Evolutionary conservation across 2,113 vertebrate genomes (phyloP).

Genomic region (Melanocharis versteri): DNA sequence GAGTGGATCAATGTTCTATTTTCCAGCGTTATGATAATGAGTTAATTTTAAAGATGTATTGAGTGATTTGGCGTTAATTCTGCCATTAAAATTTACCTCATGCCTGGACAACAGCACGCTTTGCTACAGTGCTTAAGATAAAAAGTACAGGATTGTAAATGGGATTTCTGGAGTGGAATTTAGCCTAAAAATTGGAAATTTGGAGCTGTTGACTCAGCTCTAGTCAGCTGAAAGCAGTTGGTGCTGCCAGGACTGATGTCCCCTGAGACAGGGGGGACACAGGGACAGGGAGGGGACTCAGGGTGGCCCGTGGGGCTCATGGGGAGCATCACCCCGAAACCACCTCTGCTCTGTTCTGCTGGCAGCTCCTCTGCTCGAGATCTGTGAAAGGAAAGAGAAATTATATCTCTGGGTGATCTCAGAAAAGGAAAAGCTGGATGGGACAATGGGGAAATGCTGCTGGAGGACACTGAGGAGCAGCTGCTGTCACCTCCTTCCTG

Average conservation of each 20-base stretch:
- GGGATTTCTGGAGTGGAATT: not conserved
- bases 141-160: not conserved
- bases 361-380: not conserved
- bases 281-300: not conserved
- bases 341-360: not conserved
- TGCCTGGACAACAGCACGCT: not conserved
- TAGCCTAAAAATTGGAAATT: not conserved
- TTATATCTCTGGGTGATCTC: not conserved
- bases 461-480: not conserved
- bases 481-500: not conserved
- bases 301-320: accelerated
- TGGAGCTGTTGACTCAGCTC: not conserved
- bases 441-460: not conserved
- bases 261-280: not conserved
- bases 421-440: not conserved
- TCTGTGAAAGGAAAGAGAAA: not conserved
- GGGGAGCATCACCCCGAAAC: not conserved
- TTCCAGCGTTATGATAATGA: slow-evolving; percentile 63
- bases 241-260: not conserved
- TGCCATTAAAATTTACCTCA: slow-evolving; percentile 52
- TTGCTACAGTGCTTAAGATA: slow-evolving; percentile 7
- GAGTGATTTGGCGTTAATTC: slow-evolving; percentile 50
- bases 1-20: slow-evolving; percentile 62
- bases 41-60: slow-evolving; percentile 60
- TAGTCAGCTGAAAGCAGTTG: not conserved